Evolutionary conservation across 30 jellyfish, hydroid and myxozoan genomes (phyloP).

Genomic region (Clytia hemisphaerica): DNA sequence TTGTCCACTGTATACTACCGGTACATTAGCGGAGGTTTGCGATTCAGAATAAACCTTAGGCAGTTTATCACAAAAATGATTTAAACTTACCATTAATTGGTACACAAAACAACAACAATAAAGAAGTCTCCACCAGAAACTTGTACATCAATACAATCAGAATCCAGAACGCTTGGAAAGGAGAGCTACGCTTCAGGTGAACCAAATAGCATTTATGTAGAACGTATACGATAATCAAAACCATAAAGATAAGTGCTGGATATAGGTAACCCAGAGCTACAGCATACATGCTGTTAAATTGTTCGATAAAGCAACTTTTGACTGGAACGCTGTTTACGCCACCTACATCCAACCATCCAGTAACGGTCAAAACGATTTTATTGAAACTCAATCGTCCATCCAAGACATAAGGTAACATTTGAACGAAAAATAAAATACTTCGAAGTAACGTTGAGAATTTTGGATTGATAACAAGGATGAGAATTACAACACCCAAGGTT

Average conservation of each 20-base stretch:
- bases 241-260: slow-evolving; percentile 26
- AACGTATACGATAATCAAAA: slow-evolving; percentile 25
- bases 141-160: slow-evolving; percentile 34
- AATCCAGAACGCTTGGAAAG: slow-evolving; percentile 71
- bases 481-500: slow-evolving; percentile 19
- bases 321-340: slow-evolving; percentile 56
- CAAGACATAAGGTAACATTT: slow-evolving; percentile 50
- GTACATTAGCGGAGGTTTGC: too few species aligned
- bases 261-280: slow-evolving; percentile 32
- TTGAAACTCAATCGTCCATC: slow-evolving; percentile 15
- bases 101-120: slow-evolving; percentile 51
- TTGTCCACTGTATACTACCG: too few species aligned
- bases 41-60: too few species aligned
- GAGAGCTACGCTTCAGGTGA: slow-evolving; percentile 51
- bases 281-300: slow-evolving; percentile 39
- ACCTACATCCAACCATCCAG: slow-evolving; percentile 32
- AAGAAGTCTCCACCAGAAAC: slow-evolving; percentile 44
- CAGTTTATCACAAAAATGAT: too few species aligned
- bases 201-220: slow-evolving; percentile 27
- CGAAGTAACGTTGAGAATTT: slow-evolving; percentile 38
- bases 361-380: slow-evolving; percentile 11
- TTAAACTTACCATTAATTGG: slow-evolving; percentile 55
- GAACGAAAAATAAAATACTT: slow-evolving; percentile 56
- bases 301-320: slow-evolving; percentile 39
- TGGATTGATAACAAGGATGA: slow-evolving; percentile 50